Evolutionary conservation across 2,888 invertebrate genomes (phyloP), one percentile per base, ranked within the genome.

Genomic region (Drosophila hawaiiensis): DNA sequence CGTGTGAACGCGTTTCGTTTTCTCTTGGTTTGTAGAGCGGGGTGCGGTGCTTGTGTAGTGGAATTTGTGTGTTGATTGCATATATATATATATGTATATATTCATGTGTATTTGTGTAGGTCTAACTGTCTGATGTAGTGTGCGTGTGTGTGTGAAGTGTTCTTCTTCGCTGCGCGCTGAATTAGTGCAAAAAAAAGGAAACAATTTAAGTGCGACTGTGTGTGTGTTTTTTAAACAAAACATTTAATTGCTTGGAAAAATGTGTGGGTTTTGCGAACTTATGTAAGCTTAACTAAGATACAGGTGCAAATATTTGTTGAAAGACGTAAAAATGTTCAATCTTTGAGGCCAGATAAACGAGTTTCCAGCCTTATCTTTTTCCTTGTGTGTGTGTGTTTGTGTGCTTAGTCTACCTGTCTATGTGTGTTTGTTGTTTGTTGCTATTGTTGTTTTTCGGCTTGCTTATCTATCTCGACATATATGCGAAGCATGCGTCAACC

Each of bases 401-500:
- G 31, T 61, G 53, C 59, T 54, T 37, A 28, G 39, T 53, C 14
- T 54, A 28, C 16, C 19, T 55, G 25, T 25, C 22, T 56, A n/a
- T 52, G 47, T 53, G 29, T 70, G 60, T 60, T 39, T 70, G 55
- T 62, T 35, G 35, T 39, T 39, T 31, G 59, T 65, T 55, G 19
- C 47, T 47, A 22, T 22, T 69, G 62, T 79, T 67, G 61, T 52
- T 43, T 68, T 55, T 59, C 19, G 66, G 66, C n/a, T 64, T 83
- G 86, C 89, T 90, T 87, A 87, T 87, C 91, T 87, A 89, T 89
- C 82, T 74, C 64, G 62, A 86, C 82, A 88, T 90, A 88, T 90
- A 88, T 88, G 87, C 87, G 80, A 89, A 81, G 83, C 78, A 91
- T 89, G 88, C 87, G 91, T 91, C 88, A 91, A 88, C 91, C 90